A percentile compares a stretch with the other conserved stretches of the same genome.
phyloP scores from a whole-genome alignment of 2,797 vertebrate genomes.

The Cyclopterus lumpus region DNA sequence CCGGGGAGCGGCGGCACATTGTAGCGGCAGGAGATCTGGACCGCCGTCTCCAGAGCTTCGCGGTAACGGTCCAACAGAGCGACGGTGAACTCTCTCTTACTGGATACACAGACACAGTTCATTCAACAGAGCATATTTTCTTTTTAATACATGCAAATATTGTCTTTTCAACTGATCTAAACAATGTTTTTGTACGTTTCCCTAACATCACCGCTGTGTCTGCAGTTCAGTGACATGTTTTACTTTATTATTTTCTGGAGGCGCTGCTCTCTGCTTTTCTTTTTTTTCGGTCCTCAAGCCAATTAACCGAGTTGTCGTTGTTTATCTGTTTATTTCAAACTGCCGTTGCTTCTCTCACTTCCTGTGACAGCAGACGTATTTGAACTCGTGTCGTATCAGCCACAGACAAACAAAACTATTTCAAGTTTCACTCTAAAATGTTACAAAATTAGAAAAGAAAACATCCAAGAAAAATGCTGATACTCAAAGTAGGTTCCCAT shows the following conservation, averaged over 20 bases:
- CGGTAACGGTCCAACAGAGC: conserved; percentile 83
- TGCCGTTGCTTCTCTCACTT: background rate
- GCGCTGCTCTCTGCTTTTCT: background rate
- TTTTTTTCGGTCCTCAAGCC: background rate
- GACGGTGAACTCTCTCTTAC: conserved; percentile 56
- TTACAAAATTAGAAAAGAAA: background rate
- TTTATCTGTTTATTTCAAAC: background rate
- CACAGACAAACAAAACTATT: background rate
- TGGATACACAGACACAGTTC: conserved; percentile 38
- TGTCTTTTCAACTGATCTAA: background rate
- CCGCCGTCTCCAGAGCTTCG: conserved; percentile 85
- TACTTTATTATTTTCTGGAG: background rate
- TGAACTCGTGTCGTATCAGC: background rate
- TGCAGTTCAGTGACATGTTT: background rate
- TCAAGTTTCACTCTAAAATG: background rate
- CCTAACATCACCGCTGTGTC: background rate
- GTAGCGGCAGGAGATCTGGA: conserved; percentile 86
- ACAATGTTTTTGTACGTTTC: background rate
- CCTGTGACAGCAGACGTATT: background rate
- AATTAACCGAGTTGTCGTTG: background rate
- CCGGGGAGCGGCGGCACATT: conserved; percentile 89
- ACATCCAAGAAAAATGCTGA: background rate
- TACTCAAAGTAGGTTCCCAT: conserved; percentile 8
- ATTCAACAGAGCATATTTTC: background rate
- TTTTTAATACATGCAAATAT: background rate